Evolutionary conservation across 2,888 invertebrate genomes (phyloP), one percentile per base, ranked within the genome.

Genomic region (Spisula solida): DNA sequence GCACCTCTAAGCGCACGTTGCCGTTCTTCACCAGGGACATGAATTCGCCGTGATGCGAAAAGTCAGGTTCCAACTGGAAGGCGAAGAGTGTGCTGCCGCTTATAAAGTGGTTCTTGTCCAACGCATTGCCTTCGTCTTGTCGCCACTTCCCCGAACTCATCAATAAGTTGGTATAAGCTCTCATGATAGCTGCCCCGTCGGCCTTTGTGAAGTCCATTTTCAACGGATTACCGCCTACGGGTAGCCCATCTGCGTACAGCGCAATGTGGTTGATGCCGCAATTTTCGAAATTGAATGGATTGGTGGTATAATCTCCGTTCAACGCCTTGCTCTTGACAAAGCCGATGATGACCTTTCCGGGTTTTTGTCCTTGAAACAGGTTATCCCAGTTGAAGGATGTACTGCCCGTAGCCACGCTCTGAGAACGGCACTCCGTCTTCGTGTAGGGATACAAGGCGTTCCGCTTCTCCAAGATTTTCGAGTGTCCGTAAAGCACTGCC

Each of bases 61-160:
- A 88, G 55, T 88, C 31, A n/a, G 90, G 90, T 47, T 91, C 88
- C 70, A 90, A 80, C 56, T 88, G 79, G 60, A 91, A 88, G 12
- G 60, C 85, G 82, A 91, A 91, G 25, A 91, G 60, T 1, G 85
- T 80, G 10, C 66, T 70, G 1, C 89, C 91, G 25, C 56, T 81
- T 56, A 75, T n/a, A 82, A 56, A 88, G 70, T 88, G 88, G 1
- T 84, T 41, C 29, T 70, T 86, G 56, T 86, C 82, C 0, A 90
- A 66, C 12, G 41, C 79, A 60, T 87, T 87, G 8, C 88, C 89
- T 81, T 82, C 85, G 41, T 89, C 83, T 55, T 86, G 82, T 16
- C 82, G 85, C 91, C 91, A 91, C 29, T 85, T 91, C 20, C 89
- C 89, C 18, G 56, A 60, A 14, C 75, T 41, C 14, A 78, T 18